phyloP scores from a whole-genome alignment of 2,888 invertebrate genomes.

The Nephrotoma appendiculata region DNA sequence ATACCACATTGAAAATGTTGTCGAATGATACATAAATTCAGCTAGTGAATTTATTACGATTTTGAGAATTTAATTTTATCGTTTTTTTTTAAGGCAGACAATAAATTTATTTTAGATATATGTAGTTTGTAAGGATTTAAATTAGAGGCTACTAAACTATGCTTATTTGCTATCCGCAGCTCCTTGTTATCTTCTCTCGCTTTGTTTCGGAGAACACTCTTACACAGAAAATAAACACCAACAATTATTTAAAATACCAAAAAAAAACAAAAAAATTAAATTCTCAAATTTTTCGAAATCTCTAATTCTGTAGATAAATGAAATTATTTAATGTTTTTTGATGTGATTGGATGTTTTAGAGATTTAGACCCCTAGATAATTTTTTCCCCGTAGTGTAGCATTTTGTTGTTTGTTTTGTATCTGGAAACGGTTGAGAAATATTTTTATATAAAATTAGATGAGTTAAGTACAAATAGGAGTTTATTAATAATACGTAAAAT shows the following conservation, averaged over 20 bases:
- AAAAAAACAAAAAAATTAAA: not conserved
- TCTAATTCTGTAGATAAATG: not conserved
- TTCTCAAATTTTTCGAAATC: not conserved
- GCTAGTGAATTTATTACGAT: not conserved
- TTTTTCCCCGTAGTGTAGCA: not conserved
- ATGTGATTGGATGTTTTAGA: not conserved
- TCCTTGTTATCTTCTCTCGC: not conserved
- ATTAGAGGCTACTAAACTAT: not conserved
- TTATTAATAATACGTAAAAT: not conserved
- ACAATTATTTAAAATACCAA: not conserved
- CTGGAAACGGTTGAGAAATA: not conserved
- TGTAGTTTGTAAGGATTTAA: not conserved
- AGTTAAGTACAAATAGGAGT: not conserved
- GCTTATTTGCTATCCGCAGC: not conserved
- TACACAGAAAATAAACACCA: not conserved
- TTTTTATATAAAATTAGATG: not conserved
- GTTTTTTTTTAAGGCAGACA: not conserved
- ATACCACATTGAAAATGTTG: slow-evolving; percentile 32
- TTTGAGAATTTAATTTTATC: not conserved
- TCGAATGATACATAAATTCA: not conserved
- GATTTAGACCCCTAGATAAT: not conserved
- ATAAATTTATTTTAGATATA: not conserved
- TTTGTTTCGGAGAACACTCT: not conserved
- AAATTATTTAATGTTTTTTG: not conserved
- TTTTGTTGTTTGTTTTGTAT: not conserved